Conservation (phyloP, 2,797 vertebrate species). For the Pangasius mekongensis region DNA sequence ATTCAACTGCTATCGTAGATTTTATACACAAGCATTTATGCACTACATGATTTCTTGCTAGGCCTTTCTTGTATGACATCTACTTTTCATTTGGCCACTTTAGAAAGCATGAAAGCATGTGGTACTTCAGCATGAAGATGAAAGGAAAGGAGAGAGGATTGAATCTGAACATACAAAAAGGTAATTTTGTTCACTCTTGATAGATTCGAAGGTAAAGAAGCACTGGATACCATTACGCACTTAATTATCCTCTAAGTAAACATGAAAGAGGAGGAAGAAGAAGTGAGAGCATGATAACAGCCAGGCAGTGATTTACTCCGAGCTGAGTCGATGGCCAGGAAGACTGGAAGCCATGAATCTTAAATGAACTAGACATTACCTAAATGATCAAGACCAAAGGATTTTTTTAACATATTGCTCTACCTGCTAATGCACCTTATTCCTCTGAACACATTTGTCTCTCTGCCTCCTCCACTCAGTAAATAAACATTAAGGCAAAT, state of each 20-base stretch:
- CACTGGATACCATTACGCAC: conserved; percentile 74
- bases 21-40: not conserved
- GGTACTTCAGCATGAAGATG: conserved; percentile 21
- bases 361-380: conserved; percentile 87
- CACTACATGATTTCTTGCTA: not conserved
- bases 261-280: conserved; percentile 62
- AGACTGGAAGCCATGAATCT: conserved; percentile 80
- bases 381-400: conserved; percentile 85
- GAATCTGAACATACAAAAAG: conserved; percentile 18
- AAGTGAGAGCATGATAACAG: conserved; percentile 73
- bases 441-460: conserved; percentile 85
- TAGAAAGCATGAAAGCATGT: conserved; percentile 25
- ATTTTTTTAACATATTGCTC: conserved; percentile 76
- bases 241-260: conserved; percentile 83
- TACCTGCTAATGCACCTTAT: conserved; percentile 82
- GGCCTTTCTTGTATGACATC: conserved; percentile 19
- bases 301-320: conserved; percentile 80
- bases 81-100: conserved; percentile 28
- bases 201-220: conserved; percentile 47
- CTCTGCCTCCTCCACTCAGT: conserved; percentile 79
- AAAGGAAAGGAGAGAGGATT: conserved; percentile 17
- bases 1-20: not conserved
- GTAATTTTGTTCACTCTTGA: conserved; percentile 29
- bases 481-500: conserved; percentile 82
- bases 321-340: conserved; percentile 77